phyloP scores from a whole-genome alignment of 1,140 invertebrate genomes.

The Drosophila nasuta region DNA sequence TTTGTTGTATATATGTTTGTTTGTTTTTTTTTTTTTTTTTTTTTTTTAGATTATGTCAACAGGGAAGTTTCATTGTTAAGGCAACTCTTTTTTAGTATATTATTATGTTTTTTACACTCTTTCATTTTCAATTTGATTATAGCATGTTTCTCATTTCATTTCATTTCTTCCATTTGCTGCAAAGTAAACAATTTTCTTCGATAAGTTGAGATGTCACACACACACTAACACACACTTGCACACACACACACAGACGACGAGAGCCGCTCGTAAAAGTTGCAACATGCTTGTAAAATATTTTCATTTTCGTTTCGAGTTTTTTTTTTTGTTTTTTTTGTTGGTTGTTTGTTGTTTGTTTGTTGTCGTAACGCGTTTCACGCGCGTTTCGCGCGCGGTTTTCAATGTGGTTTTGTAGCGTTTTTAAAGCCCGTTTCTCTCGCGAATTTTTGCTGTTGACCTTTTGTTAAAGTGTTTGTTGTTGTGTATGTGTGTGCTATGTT shows the following conservation, averaged over 20 bases:
- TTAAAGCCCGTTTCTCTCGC: background rate
- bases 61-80: constrained; percentile 79
- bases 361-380: background rate
- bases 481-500: background rate
- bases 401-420: constrained; percentile 14
- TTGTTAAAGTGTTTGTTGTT: constrained; percentile 2
- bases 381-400: constrained; percentile 26
- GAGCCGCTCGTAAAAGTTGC: constrained; percentile 14
- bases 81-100: constrained; percentile 56
- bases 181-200: constrained; percentile 11
- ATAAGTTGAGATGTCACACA: constrained; percentile 16
- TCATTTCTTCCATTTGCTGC: constrained; percentile 24
- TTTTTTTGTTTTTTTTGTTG: constrained; percentile 2
- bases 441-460: background rate
- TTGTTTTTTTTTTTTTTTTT: background rate
- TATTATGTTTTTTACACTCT: background rate
- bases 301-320: constrained; percentile 13
- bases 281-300: constrained; percentile 30
- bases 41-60: constrained; percentile 63
- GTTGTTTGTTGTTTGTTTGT: background rate
- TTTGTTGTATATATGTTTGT: constrained; percentile 47
- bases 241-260: background rate
- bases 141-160: constrained; percentile 10
- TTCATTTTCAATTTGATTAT: constrained; percentile 6
- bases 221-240: constrained; percentile 8